Percentiles rank a stretch among this genome's conserved stretches.
Conservation (phyloP, 2,888 invertebrate species). For the Phasia obesa region DNA sequence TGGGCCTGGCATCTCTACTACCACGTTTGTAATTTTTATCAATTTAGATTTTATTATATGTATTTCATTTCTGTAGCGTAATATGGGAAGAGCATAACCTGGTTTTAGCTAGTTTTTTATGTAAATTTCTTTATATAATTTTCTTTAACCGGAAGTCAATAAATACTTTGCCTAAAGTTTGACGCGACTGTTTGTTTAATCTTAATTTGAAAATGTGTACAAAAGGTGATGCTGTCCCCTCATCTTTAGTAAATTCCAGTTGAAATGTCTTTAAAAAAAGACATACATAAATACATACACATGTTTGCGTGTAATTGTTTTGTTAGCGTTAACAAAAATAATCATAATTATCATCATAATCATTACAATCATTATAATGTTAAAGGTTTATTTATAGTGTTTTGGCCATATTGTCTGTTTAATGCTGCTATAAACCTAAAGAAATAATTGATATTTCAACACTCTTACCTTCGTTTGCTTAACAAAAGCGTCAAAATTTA, state of each 20-base stretch:
- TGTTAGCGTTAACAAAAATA: background rate
- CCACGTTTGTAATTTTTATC: no score
- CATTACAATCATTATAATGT: slow-evolving; percentile 2
- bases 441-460: slow-evolving; percentile 67
- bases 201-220: background rate
- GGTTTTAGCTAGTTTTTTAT: no score
- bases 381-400: background rate
- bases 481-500: slow-evolving; percentile 58
- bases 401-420: background rate
- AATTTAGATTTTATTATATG: no score
- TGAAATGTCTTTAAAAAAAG: slow-evolving; percentile 20
- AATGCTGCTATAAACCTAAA: slow-evolving; percentile 51
- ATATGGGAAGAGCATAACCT: no score
- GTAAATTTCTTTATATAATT: background rate
- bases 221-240: background rate
- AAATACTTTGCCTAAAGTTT: background rate
- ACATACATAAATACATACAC: background rate
- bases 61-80: no score
- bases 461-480: slow-evolving; percentile 68
- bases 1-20: no score
- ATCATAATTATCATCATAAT: slow-evolving; percentile 6
- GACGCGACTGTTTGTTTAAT: slow-evolving; percentile 20
- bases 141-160: slow-evolving; percentile 38
- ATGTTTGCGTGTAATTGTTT: slow-evolving; percentile 22
- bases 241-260: slow-evolving; percentile 17